A percentile compares a stretch with the other conserved stretches of the same genome.
Evolutionary conservation across 2,797 vertebrate species (phyloP).

Genomic region (Cetoscarus ocellatus): DNA sequence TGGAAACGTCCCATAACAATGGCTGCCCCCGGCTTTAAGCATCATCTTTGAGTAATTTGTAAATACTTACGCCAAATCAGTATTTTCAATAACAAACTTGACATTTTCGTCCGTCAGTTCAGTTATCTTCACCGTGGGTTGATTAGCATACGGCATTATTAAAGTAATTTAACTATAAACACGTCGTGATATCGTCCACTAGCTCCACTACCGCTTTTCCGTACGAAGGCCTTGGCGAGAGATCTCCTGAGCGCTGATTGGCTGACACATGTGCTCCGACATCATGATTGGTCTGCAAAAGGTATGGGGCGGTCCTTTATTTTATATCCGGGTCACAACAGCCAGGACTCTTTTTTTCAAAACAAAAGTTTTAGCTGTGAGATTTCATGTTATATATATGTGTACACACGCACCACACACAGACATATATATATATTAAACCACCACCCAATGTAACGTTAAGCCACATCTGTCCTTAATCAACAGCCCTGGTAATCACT

Average conservation of each 20-base stretch:
- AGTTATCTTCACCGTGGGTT: slow-evolving; percentile 96
- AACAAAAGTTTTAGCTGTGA: slow-evolving; percentile 56
- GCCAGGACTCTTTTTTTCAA: not conserved
- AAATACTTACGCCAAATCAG: slow-evolving; percentile 92
- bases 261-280: not conserved
- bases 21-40: slow-evolving; percentile 12
- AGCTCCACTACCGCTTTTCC: not conserved
- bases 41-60: not conserved
- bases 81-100: slow-evolving; percentile 98
- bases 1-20: not conserved
- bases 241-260: slow-evolving; percentile 40
- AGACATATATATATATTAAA: too few relatives aligned
- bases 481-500: too few relatives aligned
- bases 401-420: too few relatives aligned
- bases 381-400: too few relatives aligned
- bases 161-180: not conserved
- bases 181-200: not conserved
- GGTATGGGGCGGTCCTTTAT: not conserved
- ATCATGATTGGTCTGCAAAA: slow-evolving; percentile 36
- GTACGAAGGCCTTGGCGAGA: slow-evolving; percentile 14
- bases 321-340: slow-evolving; percentile 59
- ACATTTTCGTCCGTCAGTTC: slow-evolving; percentile 97
- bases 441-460: too few relatives aligned
- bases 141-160: slow-evolving; percentile 96
- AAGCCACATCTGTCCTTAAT: too few relatives aligned